These are phyloP conservation scores for Synergus laeviventris DNA, from an alignment of 2,888 invertebrate genomes.

Conservation along the genomic window DNA sequence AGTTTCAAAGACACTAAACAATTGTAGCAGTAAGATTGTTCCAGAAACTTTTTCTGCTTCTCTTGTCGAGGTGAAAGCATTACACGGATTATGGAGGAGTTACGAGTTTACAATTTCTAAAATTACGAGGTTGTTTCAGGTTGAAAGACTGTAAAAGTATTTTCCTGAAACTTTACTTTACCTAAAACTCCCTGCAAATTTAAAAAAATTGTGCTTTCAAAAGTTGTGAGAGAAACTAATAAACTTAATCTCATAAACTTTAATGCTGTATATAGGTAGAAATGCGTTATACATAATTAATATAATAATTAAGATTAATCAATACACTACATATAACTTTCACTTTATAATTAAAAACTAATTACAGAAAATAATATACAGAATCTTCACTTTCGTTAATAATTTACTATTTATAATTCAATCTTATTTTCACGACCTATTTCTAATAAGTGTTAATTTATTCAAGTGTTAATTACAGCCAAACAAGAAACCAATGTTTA, in stretches of 20 bases:
- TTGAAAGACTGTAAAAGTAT: conserved; percentile 18
- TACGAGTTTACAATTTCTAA: conserved; percentile 38
- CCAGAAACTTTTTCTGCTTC: conserved; percentile 19
- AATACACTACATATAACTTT: neutral
- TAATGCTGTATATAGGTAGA: neutral
- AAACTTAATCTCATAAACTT: neutral
- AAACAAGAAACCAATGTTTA: neutral
- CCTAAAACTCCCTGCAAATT: neutral
- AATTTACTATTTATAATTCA: neutral
- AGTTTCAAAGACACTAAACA: conserved; percentile 32
- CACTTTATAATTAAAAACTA: neutral
- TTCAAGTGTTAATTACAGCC: neutral
- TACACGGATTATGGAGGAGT: conserved; percentile 27
- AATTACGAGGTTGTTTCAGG: conserved; percentile 21
- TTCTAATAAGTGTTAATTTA: too few species aligned
- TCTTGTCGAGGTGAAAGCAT: conserved; percentile 26
- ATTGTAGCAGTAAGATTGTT: conserved; percentile 20
- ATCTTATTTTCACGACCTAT: too few species aligned
- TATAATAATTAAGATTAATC: neutral
- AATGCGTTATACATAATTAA: neutral
- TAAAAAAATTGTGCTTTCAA: neutral
- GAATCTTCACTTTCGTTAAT: neutral
- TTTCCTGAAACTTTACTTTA: conserved; percentile 12
- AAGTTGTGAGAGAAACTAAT: neutral
- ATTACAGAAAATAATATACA: neutral